A percentile compares a stretch with the other conserved stretches of the same genome.
These are phyloP conservation scores for Rhagium mordax DNA, from an alignment of 2,888 invertebrate species.

Conservation along the genomic window DNA sequence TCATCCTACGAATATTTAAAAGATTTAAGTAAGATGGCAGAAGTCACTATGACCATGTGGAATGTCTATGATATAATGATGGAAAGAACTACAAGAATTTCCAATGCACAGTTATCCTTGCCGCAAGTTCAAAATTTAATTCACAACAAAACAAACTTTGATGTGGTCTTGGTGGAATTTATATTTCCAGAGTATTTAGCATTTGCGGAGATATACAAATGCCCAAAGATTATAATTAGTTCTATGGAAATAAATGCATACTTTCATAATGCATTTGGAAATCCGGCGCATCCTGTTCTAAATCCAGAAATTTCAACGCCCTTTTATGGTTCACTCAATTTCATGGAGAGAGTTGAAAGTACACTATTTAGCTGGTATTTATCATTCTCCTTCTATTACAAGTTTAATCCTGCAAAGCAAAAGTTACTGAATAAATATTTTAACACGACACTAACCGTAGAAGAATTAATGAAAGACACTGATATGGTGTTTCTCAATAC, in stretches of 20 bases:
- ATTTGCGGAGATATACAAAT: conserved; percentile 7
- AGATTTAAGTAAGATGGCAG: not conserved
- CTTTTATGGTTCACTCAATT: not conserved
- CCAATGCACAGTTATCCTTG: not conserved
- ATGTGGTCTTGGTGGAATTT: not conserved
- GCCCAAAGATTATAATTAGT: conserved; percentile 8
- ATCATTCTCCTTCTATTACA: not conserved
- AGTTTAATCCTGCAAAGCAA: not conserved
- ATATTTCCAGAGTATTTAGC: conserved; percentile 1
- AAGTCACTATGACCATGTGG: not conserved
- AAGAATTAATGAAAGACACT: not conserved
- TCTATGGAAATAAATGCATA: not conserved
- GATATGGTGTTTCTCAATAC: conserved; percentile 7
- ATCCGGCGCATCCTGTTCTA: conserved; percentile 7
- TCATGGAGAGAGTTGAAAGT: not conserved
- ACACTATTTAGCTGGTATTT: not conserved
- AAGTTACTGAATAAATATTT: not conserved
- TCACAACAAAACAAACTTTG: not conserved
- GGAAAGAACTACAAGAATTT: not conserved
- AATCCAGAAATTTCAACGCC: not conserved
- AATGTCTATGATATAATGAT: not conserved
- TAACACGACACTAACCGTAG: not conserved
- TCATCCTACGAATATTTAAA: conserved; percentile 44
- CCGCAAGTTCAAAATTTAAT: not conserved
- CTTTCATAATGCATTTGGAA: not conserved